Base-by-base conservation (phyloP, 2,888 invertebrate species). In the Carcina quercana region DNA sequence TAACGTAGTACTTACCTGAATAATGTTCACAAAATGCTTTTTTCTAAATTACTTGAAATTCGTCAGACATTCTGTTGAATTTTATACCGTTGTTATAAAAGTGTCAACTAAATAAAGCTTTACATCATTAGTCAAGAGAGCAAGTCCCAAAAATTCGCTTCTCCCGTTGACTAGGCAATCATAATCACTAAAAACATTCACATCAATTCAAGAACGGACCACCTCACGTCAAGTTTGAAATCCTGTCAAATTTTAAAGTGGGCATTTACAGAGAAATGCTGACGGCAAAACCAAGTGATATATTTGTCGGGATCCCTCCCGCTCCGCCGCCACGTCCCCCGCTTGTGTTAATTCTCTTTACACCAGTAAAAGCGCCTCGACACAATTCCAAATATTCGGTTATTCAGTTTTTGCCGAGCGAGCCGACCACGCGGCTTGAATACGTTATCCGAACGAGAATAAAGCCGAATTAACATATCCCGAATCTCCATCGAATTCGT, bases 401-500 rank as follows among this genome's bases (percentile, higher is more conserved):
- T 63, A 60, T 59, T 59, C 57, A 50, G 58, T 74, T 80, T 76
- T 76, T 73, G 70, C 59, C 46, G 47, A 54, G 46, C 58, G 40
- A 45, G 50, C 50, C 52, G 45, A 34, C 59, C 55, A 59, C 69
- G 66, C 54, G 44, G 53, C 38, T 51, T 52, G 73, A 72, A 73
- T 72, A 67, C 61, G 59, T 69, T 67, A 70, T 59, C 49, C 51
- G 49, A 52, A 45, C 50, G 54, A 62, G 59, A 66, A 69, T 71
- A 68, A 69, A 66, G 47, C 49, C 41, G 53, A 62, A 74, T 74
- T 72, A 75, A 75, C 71, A 74, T 74, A 78, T 67, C 56, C 62
- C 60, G 47, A 62, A 66, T 62, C 59, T 64, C 53, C 50, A 53
- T 55, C 54, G 59, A 59, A 63, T 59, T 56, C 39, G 44, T 53